These are phyloP conservation scores for Lampris megalopsis DNA, from an alignment of 2,113 vertebrate genomes.

Conservation along the genomic window DNA sequence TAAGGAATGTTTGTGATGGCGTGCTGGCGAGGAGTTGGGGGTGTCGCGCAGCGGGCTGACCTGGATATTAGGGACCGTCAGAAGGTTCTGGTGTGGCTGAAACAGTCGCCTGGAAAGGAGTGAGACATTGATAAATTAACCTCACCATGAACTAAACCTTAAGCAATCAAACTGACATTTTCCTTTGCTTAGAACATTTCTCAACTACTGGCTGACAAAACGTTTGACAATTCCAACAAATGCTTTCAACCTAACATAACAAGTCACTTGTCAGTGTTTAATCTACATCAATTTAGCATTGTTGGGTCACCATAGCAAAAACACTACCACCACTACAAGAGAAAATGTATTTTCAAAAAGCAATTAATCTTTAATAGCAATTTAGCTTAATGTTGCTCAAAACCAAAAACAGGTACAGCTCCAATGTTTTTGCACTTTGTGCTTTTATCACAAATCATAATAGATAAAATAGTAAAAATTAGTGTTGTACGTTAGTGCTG, in stretches of 20 bases:
- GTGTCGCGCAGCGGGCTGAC: constrained; percentile 87
- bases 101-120: constrained; percentile 85
- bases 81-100: constrained; percentile 81
- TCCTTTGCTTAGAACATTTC: neutral
- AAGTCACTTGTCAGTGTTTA: neutral
- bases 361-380: neutral
- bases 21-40: constrained; percentile 85
- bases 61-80: constrained; percentile 78
- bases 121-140: neutral
- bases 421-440: no score
- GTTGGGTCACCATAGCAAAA: neutral
- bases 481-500: neutral
- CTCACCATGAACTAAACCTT: neutral
- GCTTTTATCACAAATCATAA: neutral
- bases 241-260: neutral
- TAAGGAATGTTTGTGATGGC: constrained; percentile 62
- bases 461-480: no score
- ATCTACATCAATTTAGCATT: neutral
- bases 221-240: neutral
- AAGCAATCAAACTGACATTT: neutral
- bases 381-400: neutral
- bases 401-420: neutral
- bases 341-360: neutral
- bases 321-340: neutral
- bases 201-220: neutral